Conservation (phyloP, 2,113 vertebrate genomes). For the Tenebrosternarchus preto region DNA sequence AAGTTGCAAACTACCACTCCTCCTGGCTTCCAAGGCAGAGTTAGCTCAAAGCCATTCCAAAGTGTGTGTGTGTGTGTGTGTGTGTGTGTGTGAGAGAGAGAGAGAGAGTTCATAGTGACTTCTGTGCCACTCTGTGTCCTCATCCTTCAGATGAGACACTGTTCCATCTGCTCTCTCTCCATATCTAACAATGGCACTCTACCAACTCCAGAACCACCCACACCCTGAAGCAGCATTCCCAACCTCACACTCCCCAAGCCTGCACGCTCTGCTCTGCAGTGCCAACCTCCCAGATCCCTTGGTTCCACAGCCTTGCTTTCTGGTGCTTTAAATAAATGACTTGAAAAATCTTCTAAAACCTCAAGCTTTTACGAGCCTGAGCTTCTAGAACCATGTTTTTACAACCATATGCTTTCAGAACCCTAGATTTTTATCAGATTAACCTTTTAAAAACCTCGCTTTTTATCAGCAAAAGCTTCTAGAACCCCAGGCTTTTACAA, state of each 20-base stretch:
- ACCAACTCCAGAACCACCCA: slow-evolving; percentile 22
- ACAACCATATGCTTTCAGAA: neutral
- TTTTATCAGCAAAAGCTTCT: neutral
- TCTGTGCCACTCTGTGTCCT: neutral
- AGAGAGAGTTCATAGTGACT: slow-evolving; percentile 29
- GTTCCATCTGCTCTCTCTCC: slow-evolving; percentile 28
- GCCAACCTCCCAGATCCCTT: too few relatives aligned
- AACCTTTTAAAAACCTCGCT: too few relatives aligned
- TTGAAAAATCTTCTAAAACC: too few relatives aligned
- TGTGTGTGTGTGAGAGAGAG: too few relatives aligned
- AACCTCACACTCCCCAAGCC: neutral
- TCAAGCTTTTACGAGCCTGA: too few relatives aligned
- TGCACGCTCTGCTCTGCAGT: too few relatives aligned
- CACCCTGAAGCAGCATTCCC: slow-evolving; percentile 4
- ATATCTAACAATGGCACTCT: slow-evolving; percentile 7
- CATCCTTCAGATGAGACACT: slow-evolving; percentile 19
- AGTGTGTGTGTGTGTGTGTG: neutral
- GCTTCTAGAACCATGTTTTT: too few relatives aligned
- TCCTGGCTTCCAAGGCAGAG: neutral
- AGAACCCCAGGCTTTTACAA: neutral
- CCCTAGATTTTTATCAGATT: neutral
- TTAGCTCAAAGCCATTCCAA: neutral
- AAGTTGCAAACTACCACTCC: neutral
- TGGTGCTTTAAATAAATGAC: too few relatives aligned
- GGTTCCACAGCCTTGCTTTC: too few relatives aligned